These are phyloP conservation scores for Laodelphax striatellus DNA, from an alignment of 1,140 invertebrate species.

Conservation along the genomic window DNA sequence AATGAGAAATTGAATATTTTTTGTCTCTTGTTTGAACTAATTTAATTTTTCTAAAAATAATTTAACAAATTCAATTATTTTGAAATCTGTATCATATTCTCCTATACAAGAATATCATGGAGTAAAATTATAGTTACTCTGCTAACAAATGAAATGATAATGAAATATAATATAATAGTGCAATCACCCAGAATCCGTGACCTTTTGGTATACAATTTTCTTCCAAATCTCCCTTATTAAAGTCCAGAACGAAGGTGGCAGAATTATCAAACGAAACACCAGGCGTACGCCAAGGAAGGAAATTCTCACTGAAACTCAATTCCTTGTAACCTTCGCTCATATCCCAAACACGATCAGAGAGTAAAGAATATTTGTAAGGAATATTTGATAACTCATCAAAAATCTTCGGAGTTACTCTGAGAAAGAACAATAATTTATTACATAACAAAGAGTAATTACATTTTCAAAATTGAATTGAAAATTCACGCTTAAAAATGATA, in stretches of 20 bases:
- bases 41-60: too few relatives aligned
- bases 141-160: too few relatives aligned
- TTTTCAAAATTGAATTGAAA: background rate
- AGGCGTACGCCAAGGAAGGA: conserved; percentile 9
- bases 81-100: too few relatives aligned
- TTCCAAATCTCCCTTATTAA: background rate
- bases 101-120: too few relatives aligned
- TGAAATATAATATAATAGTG: too few relatives aligned
- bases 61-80: too few relatives aligned
- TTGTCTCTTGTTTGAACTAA: too few relatives aligned
- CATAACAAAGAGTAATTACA: too few relatives aligned
- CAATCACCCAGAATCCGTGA: conserved; percentile 5
- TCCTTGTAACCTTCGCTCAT: conserved; percentile 11
- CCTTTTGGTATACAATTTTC: conserved; percentile 7
- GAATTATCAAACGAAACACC: conserved; percentile 1
- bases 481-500: too few relatives aligned
- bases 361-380: background rate
- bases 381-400: background rate
- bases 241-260: conserved; percentile 8
- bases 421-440: background rate
- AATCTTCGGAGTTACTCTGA: background rate
- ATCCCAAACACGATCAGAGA: conserved; percentile 8
- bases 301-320: background rate
- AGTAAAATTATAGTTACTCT: too few relatives aligned
- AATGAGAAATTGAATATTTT: too few relatives aligned